Evolutionary conservation across 2,888 invertebrate species (phyloP).

Genomic region (Napeogenes inachia): DNA sequence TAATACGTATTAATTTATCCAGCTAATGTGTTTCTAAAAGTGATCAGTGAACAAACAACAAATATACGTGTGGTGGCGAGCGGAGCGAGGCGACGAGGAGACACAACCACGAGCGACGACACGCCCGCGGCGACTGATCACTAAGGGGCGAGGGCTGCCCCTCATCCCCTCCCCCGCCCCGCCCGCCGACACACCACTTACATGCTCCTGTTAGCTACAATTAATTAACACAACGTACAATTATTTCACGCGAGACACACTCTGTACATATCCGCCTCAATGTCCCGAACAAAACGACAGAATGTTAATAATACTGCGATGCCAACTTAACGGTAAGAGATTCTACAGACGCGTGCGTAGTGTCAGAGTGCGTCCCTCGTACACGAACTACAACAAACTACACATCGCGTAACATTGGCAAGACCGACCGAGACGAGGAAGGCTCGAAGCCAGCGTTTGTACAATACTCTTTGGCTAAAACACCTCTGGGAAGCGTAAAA

Average conservation of each 20-base stretch:
- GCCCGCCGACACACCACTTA: conserved; percentile 20
- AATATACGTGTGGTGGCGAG: conserved; percentile 38
- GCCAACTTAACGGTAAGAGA: conserved; percentile 7
- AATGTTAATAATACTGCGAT: conserved; percentile 10
- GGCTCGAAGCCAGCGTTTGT: conserved; percentile 60
- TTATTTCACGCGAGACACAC: conserved; percentile 29
- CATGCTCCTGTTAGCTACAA: conserved; percentile 56
- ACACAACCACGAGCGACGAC: no score
- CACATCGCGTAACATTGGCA: conserved; percentile 35
- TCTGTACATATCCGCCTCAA: conserved; percentile 8
- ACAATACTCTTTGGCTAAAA: conserved; percentile 66
- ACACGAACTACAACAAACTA: conserved; percentile 18
- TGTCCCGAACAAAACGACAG: not conserved
- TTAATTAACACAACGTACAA: conserved; percentile 50
- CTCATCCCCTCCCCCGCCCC: conserved; percentile 22
- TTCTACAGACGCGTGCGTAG: conserved; percentile 5
- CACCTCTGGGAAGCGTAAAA: conserved; percentile 63
- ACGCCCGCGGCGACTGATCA: conserved; percentile 8
- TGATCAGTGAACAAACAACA: conserved; percentile 72
- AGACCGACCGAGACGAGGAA: conserved; percentile 48
- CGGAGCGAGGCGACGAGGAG: conserved; percentile 6
- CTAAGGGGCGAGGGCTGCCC: not conserved
- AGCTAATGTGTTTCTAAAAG: conserved; percentile 70
- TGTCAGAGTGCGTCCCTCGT: conserved; percentile 16
- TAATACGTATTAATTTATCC: conserved; percentile 71